Evolutionary conservation across 2,797 vertebrate species (phyloP).

Genomic region (Gymnopithys bicolor): DNA sequence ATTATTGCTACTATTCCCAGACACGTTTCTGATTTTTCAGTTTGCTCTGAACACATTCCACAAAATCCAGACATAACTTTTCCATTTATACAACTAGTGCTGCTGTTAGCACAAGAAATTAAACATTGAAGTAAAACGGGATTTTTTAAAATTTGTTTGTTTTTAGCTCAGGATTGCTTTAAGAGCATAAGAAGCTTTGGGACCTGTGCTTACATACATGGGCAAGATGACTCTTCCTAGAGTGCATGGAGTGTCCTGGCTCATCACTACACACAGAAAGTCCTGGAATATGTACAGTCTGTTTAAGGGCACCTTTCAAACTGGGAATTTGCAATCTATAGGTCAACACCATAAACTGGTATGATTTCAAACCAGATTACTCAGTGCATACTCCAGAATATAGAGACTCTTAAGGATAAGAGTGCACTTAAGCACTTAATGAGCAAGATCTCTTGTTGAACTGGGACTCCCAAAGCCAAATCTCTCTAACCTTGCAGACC

Average conservation of each 20-base stretch:
- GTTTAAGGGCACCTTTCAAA: not conserved
- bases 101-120: not conserved
- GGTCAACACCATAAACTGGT: too few species aligned
- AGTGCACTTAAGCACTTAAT: not conserved
- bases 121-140: not conserved
- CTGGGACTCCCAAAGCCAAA: not conserved
- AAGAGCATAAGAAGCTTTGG: not conserved
- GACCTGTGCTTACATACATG: not conserved
- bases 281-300: not conserved
- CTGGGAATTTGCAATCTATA: not conserved
- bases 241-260: not conserved
- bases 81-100: not conserved
- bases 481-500: not conserved
- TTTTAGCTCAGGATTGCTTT: not conserved
- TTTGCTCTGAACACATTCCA: not conserved
- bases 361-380: not conserved
- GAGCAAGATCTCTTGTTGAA: not conserved
- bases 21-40: not conserved
- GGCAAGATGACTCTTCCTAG: not conserved
- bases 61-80: not conserved
- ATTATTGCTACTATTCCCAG: not conserved
- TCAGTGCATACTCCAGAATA: not conserved
- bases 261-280: not conserved
- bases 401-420: not conserved
- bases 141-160: not conserved